Conservation (phyloP, 2,113 vertebrate genomes). For the Isurus oxyrinchus region DNA sequence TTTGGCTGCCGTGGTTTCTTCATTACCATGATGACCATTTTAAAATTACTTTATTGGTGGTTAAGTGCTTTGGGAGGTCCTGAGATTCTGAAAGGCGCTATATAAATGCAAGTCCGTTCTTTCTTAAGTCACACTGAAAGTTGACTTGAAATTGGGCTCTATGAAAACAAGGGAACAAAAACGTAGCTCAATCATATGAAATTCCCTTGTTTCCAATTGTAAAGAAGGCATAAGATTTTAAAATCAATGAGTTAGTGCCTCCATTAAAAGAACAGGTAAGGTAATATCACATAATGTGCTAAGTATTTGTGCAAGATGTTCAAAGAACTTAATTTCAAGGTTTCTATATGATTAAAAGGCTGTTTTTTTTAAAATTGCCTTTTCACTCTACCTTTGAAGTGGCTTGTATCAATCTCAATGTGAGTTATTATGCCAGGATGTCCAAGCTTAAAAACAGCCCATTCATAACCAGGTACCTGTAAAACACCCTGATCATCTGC, state of each 20-base stretch:
- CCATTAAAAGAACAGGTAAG: not conserved
- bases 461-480: slow-evolving; percentile 62
- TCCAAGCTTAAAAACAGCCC: slow-evolving; percentile 69
- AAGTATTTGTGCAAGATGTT: not conserved
- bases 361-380: not conserved
- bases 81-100: not conserved
- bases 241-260: not conserved
- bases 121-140: not conserved
- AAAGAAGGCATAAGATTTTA: not conserved
- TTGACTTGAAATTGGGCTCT: not conserved
- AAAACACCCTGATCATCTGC: slow-evolving; percentile 56
- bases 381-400: slow-evolving; percentile 70
- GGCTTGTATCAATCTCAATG: slow-evolving; percentile 68
- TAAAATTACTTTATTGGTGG: not conserved
- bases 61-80: not conserved
- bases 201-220: not conserved
- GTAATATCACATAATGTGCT: not conserved
- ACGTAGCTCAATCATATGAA: not conserved
- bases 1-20: not conserved
- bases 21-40: not conserved
- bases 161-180: not conserved
- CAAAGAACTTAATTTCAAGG: not conserved
- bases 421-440: slow-evolving; percentile 60
- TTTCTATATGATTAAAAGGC: not conserved
- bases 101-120: not conserved